These are phyloP conservation scores for Vireo griseus DNA, from an alignment of 2,797 vertebrate genomes.

Conservation along the genomic window DNA sequence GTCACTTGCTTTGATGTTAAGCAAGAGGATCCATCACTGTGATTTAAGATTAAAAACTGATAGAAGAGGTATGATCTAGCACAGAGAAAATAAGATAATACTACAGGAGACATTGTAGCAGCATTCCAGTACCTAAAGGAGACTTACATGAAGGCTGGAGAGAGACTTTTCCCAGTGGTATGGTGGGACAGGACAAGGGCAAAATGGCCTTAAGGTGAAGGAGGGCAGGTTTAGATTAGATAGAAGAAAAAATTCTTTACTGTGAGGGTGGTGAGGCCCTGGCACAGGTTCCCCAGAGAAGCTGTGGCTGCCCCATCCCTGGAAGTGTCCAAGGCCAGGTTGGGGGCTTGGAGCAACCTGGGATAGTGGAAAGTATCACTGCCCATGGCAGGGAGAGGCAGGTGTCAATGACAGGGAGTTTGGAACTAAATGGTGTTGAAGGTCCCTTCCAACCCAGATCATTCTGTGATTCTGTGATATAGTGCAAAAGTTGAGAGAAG, in stretches of 20 bases:
- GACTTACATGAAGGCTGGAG: background rate
- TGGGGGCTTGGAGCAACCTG: background rate
- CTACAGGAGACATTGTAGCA: background rate
- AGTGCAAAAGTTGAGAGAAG: background rate
- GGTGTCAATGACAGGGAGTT: background rate
- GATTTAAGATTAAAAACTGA: background rate
- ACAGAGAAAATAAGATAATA: background rate
- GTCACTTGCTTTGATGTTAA: background rate
- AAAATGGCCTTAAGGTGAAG: background rate
- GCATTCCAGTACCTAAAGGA: background rate
- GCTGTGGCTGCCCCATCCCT: background rate
- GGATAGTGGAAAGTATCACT: background rate
- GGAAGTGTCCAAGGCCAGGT: rapidly evolving
- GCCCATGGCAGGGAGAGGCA: rapidly evolving
- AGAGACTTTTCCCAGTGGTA: background rate
- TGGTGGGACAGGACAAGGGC: background rate
- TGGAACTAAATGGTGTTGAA: background rate
- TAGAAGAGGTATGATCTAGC: background rate
- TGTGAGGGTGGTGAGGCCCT: background rate
- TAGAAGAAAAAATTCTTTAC: background rate
- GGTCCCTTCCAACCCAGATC: background rate
- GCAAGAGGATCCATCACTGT: background rate
- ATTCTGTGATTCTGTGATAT: background rate
- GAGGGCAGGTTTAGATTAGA: background rate
- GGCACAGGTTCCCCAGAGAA: background rate